phyloP scores from a whole-genome alignment of 2,888 invertebrate genomes.

The Malacosoma neustria region DNA sequence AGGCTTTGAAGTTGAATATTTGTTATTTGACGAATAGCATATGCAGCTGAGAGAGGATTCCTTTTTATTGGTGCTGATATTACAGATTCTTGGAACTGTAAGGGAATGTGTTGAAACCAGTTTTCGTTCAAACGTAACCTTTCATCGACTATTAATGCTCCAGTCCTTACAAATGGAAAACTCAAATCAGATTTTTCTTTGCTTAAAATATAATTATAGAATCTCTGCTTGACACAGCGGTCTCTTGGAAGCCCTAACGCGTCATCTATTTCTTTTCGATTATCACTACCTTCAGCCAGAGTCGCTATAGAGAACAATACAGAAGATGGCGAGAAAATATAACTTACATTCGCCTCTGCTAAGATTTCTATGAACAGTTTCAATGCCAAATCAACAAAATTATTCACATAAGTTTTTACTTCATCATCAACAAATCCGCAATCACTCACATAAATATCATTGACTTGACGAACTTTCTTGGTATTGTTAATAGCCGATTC shows the following conservation, averaged over 20 bases:
- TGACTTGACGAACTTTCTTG: neutral
- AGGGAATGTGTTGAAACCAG: conserved; percentile 15
- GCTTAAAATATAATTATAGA: conserved; percentile 13
- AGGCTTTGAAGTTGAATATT: conserved; percentile 9
- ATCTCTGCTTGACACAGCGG: conserved; percentile 13
- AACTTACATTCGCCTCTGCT: conserved; percentile 6
- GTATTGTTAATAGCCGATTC: neutral
- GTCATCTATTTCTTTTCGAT: conserved; percentile 14
- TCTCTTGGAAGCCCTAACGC: conserved; percentile 18
- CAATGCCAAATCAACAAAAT: conserved; percentile 6
- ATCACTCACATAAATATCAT: neutral
- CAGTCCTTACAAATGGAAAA: conserved; percentile 13
- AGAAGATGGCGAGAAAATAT: conserved; percentile 10
- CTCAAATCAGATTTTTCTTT: conserved; percentile 7
- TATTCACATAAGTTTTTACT: neutral
- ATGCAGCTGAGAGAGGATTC: conserved; percentile 6
- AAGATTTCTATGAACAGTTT: conserved; percentile 6
- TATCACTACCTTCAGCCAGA: conserved; percentile 15
- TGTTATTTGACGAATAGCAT: conserved; percentile 9
- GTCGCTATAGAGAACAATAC: conserved; percentile 15
- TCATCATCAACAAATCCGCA: neutral
- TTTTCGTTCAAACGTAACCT: conserved; percentile 9
- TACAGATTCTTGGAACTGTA: conserved; percentile 11
- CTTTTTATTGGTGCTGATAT: conserved; percentile 11
- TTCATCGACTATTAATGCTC: conserved; percentile 17